A percentile compares a stretch with the other conserved stretches of the same genome.
Conservation (phyloP, 1,140 invertebrate species). For the Maconellicoccus hirsutus region DNA sequence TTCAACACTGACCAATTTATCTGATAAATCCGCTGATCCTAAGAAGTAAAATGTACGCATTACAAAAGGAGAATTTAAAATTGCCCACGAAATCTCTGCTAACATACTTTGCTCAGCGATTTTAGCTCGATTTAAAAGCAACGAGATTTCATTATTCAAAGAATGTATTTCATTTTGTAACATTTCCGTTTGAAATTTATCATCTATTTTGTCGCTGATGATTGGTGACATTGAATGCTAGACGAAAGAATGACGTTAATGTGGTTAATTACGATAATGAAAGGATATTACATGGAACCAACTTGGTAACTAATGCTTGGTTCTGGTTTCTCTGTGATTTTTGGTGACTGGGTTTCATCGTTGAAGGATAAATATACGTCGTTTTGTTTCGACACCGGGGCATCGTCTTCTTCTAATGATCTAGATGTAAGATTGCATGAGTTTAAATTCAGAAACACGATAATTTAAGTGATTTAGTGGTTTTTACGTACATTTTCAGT, state of each 20-base stretch:
- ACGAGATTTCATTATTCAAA: constrained; percentile 44
- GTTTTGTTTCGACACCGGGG: neutral
- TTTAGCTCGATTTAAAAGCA: constrained; percentile 40
- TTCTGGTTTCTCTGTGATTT: neutral
- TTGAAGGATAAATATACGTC: neutral
- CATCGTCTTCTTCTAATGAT: neutral
- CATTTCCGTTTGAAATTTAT: constrained; percentile 32
- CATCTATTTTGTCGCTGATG: constrained; percentile 21
- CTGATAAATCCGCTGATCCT: neutral
- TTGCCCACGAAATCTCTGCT: no score
- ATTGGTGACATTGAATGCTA: neutral
- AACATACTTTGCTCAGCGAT: constrained; percentile 40
- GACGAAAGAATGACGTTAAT: neutral
- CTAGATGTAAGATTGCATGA: neutral
- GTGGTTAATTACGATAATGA: neutral
- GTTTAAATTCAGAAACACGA: neutral
- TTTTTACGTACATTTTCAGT: neutral
- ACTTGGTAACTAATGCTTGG: neutral
- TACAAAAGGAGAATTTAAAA: no score
- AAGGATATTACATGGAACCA: neutral
- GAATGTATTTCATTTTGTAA: constrained; percentile 44
- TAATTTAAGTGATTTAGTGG: neutral
- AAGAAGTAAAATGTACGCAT: no score
- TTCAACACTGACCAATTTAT: neutral
- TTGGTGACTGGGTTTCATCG: neutral